A percentile compares a stretch with the other conserved stretches of the same genome.
Conservation (phyloP, 2,113 vertebrate genomes). For the Myotis davidii region DNA sequence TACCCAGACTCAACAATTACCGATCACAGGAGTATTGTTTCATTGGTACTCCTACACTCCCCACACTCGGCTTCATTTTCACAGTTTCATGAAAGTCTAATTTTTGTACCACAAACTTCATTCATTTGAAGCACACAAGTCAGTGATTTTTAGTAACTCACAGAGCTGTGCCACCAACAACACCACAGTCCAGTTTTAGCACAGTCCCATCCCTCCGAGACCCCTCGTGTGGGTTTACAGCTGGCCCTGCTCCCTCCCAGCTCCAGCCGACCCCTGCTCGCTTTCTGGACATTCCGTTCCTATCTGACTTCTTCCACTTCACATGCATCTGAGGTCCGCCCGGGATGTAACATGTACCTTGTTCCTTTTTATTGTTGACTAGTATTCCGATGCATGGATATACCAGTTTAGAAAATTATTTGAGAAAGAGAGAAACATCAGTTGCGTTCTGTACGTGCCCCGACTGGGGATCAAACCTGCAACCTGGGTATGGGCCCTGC, state of each 20-base stretch:
- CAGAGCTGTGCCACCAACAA: background rate
- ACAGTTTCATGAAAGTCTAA: background rate
- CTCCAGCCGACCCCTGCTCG: background rate
- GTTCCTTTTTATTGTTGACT: background rate
- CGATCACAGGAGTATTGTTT: background rate
- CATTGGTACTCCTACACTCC: no score
- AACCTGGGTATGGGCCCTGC: background rate
- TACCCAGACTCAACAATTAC: background rate
- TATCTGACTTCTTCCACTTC: background rate
- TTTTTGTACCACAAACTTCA: conserved; percentile 9
- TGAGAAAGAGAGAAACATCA: background rate
- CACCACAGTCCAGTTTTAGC: background rate
- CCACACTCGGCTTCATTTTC: background rate
- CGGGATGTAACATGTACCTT: background rate
- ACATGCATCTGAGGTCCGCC: background rate
- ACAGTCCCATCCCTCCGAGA: background rate
- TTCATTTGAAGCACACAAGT: background rate
- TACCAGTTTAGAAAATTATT: background rate
- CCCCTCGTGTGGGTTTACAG: background rate
- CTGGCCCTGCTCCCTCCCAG: no score
- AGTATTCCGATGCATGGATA: background rate
- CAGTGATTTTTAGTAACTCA: background rate
- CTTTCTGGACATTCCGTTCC: background rate
- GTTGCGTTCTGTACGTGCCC: background rate
- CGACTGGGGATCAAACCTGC: background rate